Conservation (phyloP, 2,113 vertebrate species). For the Pterocles orientalis region DNA sequence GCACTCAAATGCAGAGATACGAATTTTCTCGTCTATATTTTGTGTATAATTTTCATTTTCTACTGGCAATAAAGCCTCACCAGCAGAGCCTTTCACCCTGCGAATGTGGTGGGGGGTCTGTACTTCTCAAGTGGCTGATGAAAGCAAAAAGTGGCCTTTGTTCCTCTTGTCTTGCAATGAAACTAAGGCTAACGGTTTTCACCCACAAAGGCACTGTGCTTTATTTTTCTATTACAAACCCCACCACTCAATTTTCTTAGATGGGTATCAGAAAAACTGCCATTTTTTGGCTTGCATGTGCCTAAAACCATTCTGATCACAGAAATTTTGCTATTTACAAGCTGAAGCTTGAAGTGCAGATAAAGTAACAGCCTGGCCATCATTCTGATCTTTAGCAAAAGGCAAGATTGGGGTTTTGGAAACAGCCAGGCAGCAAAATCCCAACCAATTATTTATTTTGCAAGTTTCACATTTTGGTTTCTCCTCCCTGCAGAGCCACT, state of each 20-base stretch:
- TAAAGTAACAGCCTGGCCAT: neutral
- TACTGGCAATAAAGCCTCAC: neutral
- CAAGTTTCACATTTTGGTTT: neutral
- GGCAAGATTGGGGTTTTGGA: neutral
- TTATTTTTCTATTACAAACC: conserved; percentile 2
- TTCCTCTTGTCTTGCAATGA: neutral
- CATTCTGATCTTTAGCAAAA: neutral
- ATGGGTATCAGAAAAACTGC: neutral
- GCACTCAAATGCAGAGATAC: neutral
- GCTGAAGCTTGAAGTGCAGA: neutral
- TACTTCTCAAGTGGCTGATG: neutral
- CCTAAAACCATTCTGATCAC: neutral
- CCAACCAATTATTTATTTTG: neutral
- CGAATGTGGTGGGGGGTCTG: neutral
- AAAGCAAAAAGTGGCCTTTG: conserved; percentile 44
- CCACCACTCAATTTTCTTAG: neutral
- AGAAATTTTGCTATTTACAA: conserved; percentile 1
- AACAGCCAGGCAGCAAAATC: neutral
- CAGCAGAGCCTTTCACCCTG: neutral
- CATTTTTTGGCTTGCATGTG: neutral
- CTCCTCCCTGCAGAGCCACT: neutral
- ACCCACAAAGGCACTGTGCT: neutral
- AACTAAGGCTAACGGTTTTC: conserved; percentile 27
- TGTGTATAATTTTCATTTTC: conserved; percentile 39
- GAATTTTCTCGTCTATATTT: neutral